Evolutionary conservation across 2,888 invertebrate species (phyloP), one percentile per base, ranked within the genome.

Genomic region (Melitaea athalia): DNA sequence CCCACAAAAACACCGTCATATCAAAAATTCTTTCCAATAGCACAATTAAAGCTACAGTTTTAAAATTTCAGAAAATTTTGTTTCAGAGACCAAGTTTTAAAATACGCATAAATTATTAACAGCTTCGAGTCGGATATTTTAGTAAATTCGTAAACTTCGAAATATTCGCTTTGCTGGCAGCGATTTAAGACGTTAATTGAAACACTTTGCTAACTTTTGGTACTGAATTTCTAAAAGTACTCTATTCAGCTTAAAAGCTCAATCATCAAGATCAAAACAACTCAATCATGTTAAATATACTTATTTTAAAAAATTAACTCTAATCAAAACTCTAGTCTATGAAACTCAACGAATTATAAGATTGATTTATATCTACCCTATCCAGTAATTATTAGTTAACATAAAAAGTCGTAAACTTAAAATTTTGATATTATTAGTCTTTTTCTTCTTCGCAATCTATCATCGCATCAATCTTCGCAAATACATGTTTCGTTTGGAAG

Each of bases 131-230:
- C 86, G 88, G 86, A 87, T 89, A 89, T 87, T 88, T 85, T 85
- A 89, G 85, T 90, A 90, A 89, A 89, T 89, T 89, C 88, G 88
- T 87, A 89, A 91, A 91, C 88, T 91, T 89, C 85, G 86, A 86
- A 87, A 81, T 85, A 85, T 85, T 86, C 80, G 81, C 82, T 83
- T 84, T 83, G 82, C 85, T 82, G 84, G 85, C 84, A 84, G 81
- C 80, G 85, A 91, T 86, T 87, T 87, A 85, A 86, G 87, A 89
- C 87, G 89, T 90, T 91, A 90, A 91, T 91, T 91, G 89, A 91
- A 92, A 89, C 91, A 89, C 88, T 91, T 91, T 85, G 81, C 83
- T 80, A 91, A 91, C 89, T 91, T 91, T 91, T 85, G 89, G 86
- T 88, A 89, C 88, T 86, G 88, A 89, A 88, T 88, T 91, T 87